Evolutionary conservation across 2,888 invertebrate genomes (phyloP).

Genomic region (Autographa gamma): DNA sequence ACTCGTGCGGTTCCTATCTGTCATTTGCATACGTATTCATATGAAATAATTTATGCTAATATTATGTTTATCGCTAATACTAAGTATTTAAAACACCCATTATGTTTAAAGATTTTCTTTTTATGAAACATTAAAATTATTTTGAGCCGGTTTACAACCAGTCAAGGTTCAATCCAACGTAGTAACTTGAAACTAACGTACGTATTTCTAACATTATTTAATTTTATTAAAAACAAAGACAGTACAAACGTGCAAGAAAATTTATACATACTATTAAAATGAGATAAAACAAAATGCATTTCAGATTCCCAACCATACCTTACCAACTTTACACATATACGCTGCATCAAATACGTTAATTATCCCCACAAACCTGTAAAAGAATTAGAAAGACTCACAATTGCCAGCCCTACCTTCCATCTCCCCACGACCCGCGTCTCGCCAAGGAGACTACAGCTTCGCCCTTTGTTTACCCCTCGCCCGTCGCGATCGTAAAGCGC

Average conservation of each 20-base stretch:
- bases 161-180: background rate
- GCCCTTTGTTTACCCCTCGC: slow-evolving; percentile 66
- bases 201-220: too few species aligned
- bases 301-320: too few species aligned
- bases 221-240: too few species aligned
- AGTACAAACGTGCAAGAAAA: too few species aligned
- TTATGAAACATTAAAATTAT: background rate
- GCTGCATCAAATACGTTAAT: background rate
- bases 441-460: slow-evolving; percentile 66
- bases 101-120: background rate
- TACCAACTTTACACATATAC: too few species aligned
- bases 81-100: slow-evolving; percentile 3
- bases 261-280: too few species aligned
- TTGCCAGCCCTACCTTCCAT: slow-evolving; percentile 47
- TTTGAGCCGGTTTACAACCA: background rate
- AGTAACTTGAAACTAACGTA: background rate
- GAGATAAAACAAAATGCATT: too few species aligned
- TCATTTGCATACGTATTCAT: slow-evolving; percentile 4
- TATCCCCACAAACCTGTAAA: background rate
- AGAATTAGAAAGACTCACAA: background rate
- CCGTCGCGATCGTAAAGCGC: slow-evolving; percentile 69
- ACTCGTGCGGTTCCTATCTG: background rate
- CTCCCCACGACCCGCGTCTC: slow-evolving; percentile 59
- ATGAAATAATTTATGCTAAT: slow-evolving; percentile 3
- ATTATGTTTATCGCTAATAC: background rate